phyloP scores from a whole-genome alignment of 2,797 vertebrate species.

The Heterohyrax brucei region DNA sequence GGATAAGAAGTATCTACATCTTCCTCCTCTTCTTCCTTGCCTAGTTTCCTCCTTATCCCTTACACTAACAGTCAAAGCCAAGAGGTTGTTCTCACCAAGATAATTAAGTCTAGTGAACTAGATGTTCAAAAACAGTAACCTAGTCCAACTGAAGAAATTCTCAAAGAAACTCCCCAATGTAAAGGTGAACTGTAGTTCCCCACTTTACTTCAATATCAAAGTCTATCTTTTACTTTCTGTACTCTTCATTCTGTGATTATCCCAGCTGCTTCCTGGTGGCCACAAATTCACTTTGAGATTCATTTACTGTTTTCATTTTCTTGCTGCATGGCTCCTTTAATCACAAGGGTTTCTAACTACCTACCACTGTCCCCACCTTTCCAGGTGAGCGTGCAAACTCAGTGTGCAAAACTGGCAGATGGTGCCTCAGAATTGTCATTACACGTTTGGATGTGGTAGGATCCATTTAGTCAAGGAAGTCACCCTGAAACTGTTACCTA shows the following conservation, averaged over 20 bases:
- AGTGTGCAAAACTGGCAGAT: conserved; percentile 27
- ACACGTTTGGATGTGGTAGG: not conserved
- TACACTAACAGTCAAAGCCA: not conserved
- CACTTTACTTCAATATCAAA: conserved; percentile 32
- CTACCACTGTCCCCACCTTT: not conserved
- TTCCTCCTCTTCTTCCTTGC: not conserved
- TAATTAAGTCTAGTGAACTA: conserved; percentile 42
- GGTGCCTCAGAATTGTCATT: not conserved
- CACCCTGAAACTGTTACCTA: not conserved
- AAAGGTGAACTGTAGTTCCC: not conserved
- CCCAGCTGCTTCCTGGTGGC: not conserved
- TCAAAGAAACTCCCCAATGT: not conserved
- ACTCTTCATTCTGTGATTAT: not conserved
- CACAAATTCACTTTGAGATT: conserved; percentile 27
- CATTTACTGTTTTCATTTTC: conserved; percentile 34
- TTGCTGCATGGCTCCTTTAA: conserved; percentile 44
- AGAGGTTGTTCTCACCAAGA: not conserved
- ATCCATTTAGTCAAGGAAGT: conserved; percentile 21
- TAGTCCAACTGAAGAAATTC: not conserved
- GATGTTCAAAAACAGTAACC: not conserved
- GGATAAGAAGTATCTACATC: not conserved
- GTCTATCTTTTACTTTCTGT: not conserved
- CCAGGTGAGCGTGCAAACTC: not conserved
- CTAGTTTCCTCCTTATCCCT: not conserved
- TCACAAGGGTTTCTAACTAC: conserved; percentile 29